Evolutionary conservation across 2,888 invertebrate species (phyloP).

Genomic region (Drosophila nr. medialis): DNA sequence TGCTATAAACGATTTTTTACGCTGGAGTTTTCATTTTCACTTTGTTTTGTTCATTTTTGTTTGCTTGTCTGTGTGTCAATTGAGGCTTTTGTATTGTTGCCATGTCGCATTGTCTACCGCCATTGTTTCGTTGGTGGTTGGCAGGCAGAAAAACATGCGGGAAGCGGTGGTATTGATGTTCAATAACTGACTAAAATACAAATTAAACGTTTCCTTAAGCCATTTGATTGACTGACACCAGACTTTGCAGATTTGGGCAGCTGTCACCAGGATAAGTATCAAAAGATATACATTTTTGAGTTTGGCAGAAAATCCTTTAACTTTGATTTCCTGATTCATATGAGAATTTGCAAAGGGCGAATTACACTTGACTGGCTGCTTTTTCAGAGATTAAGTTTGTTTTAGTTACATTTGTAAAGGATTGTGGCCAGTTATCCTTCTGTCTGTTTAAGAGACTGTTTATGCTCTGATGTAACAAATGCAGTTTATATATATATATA

Average conservation of each 20-base stretch:
- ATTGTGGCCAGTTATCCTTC: neutral
- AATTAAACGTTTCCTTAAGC: conserved; percentile 67
- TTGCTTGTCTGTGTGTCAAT: conserved; percentile 58
- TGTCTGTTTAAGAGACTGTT: neutral
- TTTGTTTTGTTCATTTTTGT: conserved; percentile 31
- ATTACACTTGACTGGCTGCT: neutral
- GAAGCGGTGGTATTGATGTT: conserved; percentile 4
- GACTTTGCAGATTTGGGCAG: conserved; percentile 50
- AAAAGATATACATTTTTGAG: neutral
- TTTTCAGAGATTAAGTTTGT: neutral
- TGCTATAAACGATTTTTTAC: neutral
- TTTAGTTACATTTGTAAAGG: neutral
- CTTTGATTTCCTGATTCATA: neutral
- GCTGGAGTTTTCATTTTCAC: conserved; percentile 14
- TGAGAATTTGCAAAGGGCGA: neutral
- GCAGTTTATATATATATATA: too few species aligned
- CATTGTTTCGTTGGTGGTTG: conserved; percentile 3
- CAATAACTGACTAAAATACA: conserved; percentile 56
- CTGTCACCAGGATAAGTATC: conserved; percentile 42
- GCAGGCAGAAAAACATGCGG: conserved; percentile 4
- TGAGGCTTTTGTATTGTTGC: conserved; percentile 56
- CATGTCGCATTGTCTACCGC: conserved; percentile 32
- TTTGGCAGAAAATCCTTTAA: neutral
- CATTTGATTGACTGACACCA: conserved; percentile 69
- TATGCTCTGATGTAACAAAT: too few species aligned